phyloP scores from a whole-genome alignment of 2,113 vertebrate genomes.

The Stercorarius parasiticus region DNA sequence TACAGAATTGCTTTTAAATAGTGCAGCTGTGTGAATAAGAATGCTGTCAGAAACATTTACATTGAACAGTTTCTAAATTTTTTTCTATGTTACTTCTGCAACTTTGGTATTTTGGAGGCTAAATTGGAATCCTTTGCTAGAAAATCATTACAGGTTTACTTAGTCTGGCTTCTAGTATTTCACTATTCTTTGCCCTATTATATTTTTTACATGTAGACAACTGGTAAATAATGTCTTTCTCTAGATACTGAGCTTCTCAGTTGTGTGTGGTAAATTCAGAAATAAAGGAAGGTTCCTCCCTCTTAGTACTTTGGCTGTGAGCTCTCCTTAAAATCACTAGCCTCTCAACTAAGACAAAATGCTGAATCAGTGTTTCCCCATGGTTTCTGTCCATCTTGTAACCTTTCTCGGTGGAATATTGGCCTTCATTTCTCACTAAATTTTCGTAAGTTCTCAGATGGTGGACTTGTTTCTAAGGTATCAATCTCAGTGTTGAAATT shows the following conservation, averaged over 20 bases:
- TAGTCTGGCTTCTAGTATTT: background rate
- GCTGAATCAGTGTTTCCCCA: background rate
- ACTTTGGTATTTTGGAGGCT: background rate
- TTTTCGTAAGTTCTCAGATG: background rate
- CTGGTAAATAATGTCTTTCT: background rate
- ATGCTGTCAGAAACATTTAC: background rate
- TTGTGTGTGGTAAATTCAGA: background rate
- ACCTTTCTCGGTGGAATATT: background rate
- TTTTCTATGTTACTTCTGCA: background rate
- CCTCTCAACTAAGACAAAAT: background rate
- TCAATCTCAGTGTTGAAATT: background rate
- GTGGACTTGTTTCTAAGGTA: background rate
- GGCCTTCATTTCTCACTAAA: background rate
- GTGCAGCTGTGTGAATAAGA: constrained; percentile 6
- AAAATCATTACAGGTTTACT: background rate
- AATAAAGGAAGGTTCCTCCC: background rate
- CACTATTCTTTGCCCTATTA: background rate
- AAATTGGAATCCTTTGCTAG: background rate
- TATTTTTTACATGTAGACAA: background rate
- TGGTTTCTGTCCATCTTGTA: background rate
- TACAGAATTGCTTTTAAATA: constrained; percentile 1
- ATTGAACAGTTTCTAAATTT: background rate
- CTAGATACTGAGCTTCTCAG: background rate
- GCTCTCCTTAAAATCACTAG: background rate
- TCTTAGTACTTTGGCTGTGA: background rate